Percentiles rank a stretch among this genome's conserved stretches.
Conservation (phyloP, 1,140 invertebrate genomes). For the Pogonomyrmex californicus region DNA sequence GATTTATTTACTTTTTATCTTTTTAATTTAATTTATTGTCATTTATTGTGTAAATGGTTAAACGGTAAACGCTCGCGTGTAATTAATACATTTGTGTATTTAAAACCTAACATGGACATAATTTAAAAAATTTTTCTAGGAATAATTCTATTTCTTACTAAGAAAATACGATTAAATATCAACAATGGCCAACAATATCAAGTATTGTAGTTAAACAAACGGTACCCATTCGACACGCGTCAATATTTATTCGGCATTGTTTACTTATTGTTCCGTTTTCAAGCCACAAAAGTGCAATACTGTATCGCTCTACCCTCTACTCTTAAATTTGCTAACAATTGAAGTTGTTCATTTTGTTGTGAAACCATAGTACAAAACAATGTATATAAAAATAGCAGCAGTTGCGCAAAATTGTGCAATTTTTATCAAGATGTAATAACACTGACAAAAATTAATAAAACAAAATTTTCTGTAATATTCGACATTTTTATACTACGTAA, state of each 20-base stretch:
- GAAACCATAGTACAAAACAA: slow-evolving; percentile 12
- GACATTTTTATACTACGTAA: not conserved
- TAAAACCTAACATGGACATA: slow-evolving; percentile 7
- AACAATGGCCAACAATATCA: slow-evolving; percentile 34
- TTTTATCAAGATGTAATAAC: not conserved
- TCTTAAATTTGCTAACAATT: slow-evolving; percentile 31
- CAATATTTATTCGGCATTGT: slow-evolving; percentile 48
- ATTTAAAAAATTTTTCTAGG: not conserved
- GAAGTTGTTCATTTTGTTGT: slow-evolving; percentile 17
- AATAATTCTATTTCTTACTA: slow-evolving; percentile 32
- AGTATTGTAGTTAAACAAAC: slow-evolving; percentile 32
- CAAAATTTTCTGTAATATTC: not conserved
- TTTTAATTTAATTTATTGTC: not conserved
- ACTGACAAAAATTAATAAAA: not conserved
- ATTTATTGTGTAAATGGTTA: not conserved
- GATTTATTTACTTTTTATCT: not conserved
- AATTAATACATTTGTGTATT: not conserved
- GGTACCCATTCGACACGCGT: not conserved
- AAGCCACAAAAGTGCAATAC: slow-evolving; percentile 16
- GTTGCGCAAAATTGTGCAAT: not conserved
- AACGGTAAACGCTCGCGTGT: not conserved
- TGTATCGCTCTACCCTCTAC: slow-evolving; percentile 20
- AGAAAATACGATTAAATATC: slow-evolving; percentile 33
- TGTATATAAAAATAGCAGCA: not conserved
- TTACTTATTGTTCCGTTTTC: slow-evolving; percentile 51